Base-by-base conservation (phyloP, 2,797 vertebrate species). In the Saxicola maurus region DNA sequence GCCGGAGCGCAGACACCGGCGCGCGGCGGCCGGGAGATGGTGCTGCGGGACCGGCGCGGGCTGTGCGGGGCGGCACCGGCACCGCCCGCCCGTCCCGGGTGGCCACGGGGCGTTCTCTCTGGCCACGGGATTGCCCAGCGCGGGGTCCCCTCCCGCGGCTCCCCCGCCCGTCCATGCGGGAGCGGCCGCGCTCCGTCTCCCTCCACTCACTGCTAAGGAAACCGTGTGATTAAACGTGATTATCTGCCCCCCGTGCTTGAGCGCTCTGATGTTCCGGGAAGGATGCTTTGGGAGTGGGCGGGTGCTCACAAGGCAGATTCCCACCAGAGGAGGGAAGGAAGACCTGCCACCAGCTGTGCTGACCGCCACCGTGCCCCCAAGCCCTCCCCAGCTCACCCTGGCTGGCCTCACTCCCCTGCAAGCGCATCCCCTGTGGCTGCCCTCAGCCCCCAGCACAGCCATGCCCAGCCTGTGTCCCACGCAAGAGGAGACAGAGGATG, bases 21-120 rank as follows among this genome's bases (percentile, higher is more conserved):
- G 62, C 31, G 56, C 43, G 49, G 56, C 28, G 42, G 69, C 85
- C 85, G 69, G 85, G 77, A 87, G 85, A 68, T 81, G 85, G 85
- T 65, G 85, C 85, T 81, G 85, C 85, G 69, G 77, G n/a, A 81
- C 77, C 62, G 62, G 68, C 68, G 15, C 33, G 46, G 64, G 56
- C 30, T 61, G 64, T 7, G 59, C 52, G 25, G 66, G 66, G 75
- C 66, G 51, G 66, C 1, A 9, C 51, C 69, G 61, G 24, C 61
- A 37, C 38, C 55, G 20, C 28, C 81, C 31, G 49, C 42, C 35
- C n/a, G 8, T 14, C 43, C 31, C 51, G 23, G 15, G 8, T 10
- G 55, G 48, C 10, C 35, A 24, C 24, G 23, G 46, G 16, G 38
- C 46, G 6, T 17, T 31, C 21, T 46, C 25, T 38, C 17, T 46